These are phyloP conservation scores for Pantala flavescens DNA, from an alignment of 1,140 invertebrate genomes.

Conservation along the genomic window DNA sequence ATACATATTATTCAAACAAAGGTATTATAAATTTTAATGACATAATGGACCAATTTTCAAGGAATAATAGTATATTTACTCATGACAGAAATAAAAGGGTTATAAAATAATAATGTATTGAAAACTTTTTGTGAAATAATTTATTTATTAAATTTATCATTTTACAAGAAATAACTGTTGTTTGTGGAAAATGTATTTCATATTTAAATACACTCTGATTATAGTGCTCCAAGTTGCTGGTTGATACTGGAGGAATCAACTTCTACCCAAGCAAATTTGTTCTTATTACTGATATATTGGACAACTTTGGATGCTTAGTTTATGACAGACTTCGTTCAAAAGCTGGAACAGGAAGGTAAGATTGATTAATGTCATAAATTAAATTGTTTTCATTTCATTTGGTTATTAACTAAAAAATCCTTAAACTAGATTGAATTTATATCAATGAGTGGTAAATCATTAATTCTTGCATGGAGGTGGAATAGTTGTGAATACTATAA, in stretches of 20 bases:
- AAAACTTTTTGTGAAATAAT: no score
- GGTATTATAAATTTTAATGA: no score
- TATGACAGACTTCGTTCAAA: slow-evolving; percentile 78
- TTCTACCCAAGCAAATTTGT: slow-evolving; percentile 99
- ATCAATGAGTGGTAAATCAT: neutral
- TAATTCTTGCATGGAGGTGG: neutral
- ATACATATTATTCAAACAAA: no score
- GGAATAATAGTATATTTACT: no score
- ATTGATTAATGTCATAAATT: slow-evolving; percentile 43
- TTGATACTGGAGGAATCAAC: slow-evolving; percentile 75
- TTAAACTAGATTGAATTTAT: no score
- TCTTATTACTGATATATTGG: slow-evolving; percentile 88
- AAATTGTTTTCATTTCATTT: neutral
- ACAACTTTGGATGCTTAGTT: slow-evolving; percentile 88
- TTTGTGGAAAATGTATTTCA: no score
- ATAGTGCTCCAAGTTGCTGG: slow-evolving; percentile 83
- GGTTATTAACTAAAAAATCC: neutral
- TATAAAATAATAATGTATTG: no score
- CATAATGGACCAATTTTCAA: no score
- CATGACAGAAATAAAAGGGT: no score
- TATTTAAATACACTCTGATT: slow-evolving; percentile 24
- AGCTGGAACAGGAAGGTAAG: slow-evolving; percentile 36
- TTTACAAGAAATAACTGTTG: no score
- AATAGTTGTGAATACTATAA: no score
- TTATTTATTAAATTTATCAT: no score